phyloP scores from a whole-genome alignment of 1,140 invertebrate species.

The Elysia chlorotica region DNA sequence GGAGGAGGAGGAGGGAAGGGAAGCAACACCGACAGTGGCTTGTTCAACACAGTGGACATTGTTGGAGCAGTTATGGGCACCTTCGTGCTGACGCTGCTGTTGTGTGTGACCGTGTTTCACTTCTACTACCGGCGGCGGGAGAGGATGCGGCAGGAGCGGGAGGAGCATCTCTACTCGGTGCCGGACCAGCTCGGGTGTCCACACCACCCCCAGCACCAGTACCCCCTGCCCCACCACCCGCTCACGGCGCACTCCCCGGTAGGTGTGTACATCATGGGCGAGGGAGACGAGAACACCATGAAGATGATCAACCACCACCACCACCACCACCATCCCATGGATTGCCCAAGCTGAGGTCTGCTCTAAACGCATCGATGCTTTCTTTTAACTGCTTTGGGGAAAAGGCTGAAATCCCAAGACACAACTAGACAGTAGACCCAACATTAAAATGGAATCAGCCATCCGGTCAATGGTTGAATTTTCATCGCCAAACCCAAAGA shows the following conservation, averaged over 20 bases:
- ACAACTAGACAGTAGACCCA: too few species aligned
- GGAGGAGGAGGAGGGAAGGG: too few species aligned
- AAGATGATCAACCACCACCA: constrained; percentile 31
- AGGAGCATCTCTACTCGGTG: constrained; percentile 32
- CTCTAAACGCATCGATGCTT: too few species aligned
- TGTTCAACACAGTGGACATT: constrained; percentile 54
- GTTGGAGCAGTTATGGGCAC: constrained; percentile 57
- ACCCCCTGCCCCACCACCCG: constrained; percentile 27
- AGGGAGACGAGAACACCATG: constrained; percentile 27
- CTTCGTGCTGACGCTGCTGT: constrained; percentile 55
- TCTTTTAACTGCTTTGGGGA: too few species aligned
- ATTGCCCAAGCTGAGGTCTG: constrained; percentile 27
- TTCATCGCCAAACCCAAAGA: not conserved
- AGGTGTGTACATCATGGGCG: constrained; percentile 29
- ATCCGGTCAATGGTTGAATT: not conserved
- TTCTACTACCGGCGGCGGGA: constrained; percentile 45
- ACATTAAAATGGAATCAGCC: too few species aligned
- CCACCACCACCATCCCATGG: constrained; percentile 17
- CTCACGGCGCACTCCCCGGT: constrained; percentile 20
- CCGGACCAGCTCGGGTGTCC: constrained; percentile 28
- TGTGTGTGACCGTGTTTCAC: constrained; percentile 53
- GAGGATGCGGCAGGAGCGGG: constrained; percentile 18
- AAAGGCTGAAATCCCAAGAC: too few species aligned
- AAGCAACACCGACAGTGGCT: too few species aligned
- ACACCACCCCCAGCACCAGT: too few species aligned